Evolutionary conservation across 2,113 vertebrate genomes (phyloP).

Genomic region (Lathamus discolor): DNA sequence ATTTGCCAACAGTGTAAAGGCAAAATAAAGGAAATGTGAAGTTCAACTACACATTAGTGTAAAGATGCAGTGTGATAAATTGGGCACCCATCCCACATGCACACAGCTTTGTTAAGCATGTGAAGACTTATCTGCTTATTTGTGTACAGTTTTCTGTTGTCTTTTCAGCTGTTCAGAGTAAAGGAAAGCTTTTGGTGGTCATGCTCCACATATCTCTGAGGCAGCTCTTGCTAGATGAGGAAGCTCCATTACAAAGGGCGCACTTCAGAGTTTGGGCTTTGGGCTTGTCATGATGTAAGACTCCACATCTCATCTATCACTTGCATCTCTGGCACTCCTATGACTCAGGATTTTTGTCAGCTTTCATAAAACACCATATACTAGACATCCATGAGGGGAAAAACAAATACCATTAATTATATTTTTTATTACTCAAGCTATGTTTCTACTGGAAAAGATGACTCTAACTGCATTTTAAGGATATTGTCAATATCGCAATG

Average conservation of each 20-base stretch:
- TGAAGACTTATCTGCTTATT: background rate
- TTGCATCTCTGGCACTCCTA: background rate
- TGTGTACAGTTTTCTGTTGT: background rate
- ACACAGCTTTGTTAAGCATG: fast-evolving
- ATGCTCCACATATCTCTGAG: background rate
- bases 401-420: background rate
- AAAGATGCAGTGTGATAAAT: background rate
- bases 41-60: background rate
- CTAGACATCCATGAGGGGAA: background rate
- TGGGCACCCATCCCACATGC: background rate
- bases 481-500: background rate
- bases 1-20: background rate
- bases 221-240: background rate
- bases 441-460: background rate
- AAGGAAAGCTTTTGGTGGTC: background rate
- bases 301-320: fast-evolving
- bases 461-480: background rate
- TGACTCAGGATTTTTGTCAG: background rate
- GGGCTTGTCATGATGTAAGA: background rate
- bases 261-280: background rate
- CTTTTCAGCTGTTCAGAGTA: background rate
- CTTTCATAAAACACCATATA: background rate
- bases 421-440: background rate
- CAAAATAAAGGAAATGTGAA: background rate
- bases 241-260: background rate